A percentile compares a stretch with the other conserved stretches of the same genome.
These are phyloP conservation scores for Geotria australis DNA, from an alignment of 2,797 vertebrate genomes.

Conservation along the genomic window DNA sequence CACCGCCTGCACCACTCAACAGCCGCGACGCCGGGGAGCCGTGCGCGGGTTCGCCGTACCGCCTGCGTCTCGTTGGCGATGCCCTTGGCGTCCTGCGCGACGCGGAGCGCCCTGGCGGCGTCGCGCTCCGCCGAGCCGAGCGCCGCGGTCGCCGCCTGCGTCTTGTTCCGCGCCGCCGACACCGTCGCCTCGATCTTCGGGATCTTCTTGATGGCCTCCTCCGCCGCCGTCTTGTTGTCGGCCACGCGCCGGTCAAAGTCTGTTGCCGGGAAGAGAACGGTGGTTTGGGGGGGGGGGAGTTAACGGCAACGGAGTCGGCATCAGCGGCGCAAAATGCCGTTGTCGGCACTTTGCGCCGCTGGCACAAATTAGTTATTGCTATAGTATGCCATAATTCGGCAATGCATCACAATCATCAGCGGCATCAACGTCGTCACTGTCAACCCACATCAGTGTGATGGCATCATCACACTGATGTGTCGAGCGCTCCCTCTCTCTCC, in stretches of 20 bases:
- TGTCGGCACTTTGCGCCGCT: neutral
- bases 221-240: constrained; percentile 79
- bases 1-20: no score
- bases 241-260: constrained; percentile 77
- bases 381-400: neutral
- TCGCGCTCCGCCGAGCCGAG: constrained; percentile 46
- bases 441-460: no score
- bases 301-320: neutral
- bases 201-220: constrained; percentile 55
- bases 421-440: no score
- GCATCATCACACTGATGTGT: no score
- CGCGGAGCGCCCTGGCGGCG: constrained; percentile 45
- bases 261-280: constrained; percentile 6
- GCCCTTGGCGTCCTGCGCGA: constrained; percentile 44
- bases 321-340: neutral
- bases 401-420: no score
- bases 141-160: constrained; percentile 29
- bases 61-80: constrained; percentile 48
- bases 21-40: no score
- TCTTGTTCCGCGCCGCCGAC: constrained; percentile 47
- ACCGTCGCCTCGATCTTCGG: constrained; percentile 53
- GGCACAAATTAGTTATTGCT: neutral
- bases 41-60: constrained; percentile 18
- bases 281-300: no score
- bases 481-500: no score